phyloP scores from a whole-genome alignment of 2,888 invertebrate species.

The Phyllotreta striolata region DNA sequence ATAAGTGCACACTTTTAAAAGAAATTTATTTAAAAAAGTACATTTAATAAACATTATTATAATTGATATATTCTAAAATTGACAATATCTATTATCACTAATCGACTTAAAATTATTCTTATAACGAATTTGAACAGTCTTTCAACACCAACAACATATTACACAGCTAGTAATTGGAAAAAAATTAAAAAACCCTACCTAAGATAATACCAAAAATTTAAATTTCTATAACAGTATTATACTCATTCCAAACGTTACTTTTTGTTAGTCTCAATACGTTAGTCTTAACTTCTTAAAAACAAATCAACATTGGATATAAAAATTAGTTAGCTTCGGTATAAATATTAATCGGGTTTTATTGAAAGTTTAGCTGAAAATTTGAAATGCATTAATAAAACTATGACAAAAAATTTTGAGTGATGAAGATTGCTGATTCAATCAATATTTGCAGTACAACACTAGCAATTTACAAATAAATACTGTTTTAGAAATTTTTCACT shows the following conservation, averaged over 20 bases:
- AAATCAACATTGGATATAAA: too few species aligned
- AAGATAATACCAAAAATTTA: conserved; percentile 10
- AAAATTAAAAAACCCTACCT: conserved; percentile 21
- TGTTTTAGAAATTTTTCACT: conserved; percentile 12
- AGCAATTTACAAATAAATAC: background rate
- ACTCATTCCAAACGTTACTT: background rate
- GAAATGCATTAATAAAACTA: background rate
- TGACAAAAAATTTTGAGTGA: too few species aligned
- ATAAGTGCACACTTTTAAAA: too few species aligned
- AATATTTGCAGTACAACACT: too few species aligned
- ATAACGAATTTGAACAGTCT: conserved; percentile 24
- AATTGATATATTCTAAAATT: background rate
- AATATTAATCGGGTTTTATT: too few species aligned
- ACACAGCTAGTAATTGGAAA: conserved; percentile 22
- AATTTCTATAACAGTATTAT: conserved; percentile 5
- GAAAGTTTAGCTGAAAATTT: background rate
- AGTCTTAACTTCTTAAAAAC: too few species aligned
- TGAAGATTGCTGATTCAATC: too few species aligned
- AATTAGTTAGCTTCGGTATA: too few species aligned
- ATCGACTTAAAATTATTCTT: conserved; percentile 1
- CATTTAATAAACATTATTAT: too few species aligned
- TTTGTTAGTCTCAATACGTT: background rate
- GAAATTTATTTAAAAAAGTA: too few species aligned
- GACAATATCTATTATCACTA: background rate
- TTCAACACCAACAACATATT: conserved; percentile 16